Evolutionary conservation across 2,113 vertebrate genomes (phyloP).

Genomic region (Gobius niger): DNA sequence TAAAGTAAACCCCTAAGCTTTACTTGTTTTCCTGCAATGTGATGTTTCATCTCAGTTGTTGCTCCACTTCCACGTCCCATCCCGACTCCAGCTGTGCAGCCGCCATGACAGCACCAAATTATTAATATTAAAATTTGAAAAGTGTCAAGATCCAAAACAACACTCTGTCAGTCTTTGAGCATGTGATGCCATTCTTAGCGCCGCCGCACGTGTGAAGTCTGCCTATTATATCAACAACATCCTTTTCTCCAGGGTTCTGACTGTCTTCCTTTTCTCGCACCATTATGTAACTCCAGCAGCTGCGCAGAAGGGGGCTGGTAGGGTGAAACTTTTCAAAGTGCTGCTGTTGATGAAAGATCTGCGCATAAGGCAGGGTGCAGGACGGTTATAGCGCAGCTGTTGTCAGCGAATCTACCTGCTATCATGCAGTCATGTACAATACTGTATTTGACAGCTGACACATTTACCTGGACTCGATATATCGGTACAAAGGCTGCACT

Average conservation of each 20-base stretch:
- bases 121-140: neutral
- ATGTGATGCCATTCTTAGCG: conserved; percentile 7
- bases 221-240: conserved; percentile 26
- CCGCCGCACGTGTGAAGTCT: conserved; percentile 10
- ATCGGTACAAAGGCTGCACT: too few relatives aligned
- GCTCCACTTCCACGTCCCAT: neutral
- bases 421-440: too few relatives aligned
- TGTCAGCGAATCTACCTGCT: too few relatives aligned
- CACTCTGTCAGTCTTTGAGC: neutral
- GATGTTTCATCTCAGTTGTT: neutral
- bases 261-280: conserved; percentile 27
- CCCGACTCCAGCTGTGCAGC: neutral
- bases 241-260: conserved; percentile 25
- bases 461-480: too few relatives aligned
- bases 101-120: neutral
- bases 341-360: conserved; percentile 35
- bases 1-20: too few relatives aligned
- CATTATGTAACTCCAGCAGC: conserved; percentile 68
- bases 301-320: conserved; percentile 39
- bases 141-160: conserved; percentile 10
- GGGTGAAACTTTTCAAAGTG: conserved; percentile 62
- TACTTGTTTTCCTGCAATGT: too few relatives aligned
- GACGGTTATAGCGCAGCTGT: too few relatives aligned
- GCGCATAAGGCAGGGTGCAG: too few relatives aligned
- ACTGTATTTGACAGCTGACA: too few relatives aligned